phyloP scores from a whole-genome alignment of 2,113 vertebrate genomes.

The Chaetodon trifascialis region DNA sequence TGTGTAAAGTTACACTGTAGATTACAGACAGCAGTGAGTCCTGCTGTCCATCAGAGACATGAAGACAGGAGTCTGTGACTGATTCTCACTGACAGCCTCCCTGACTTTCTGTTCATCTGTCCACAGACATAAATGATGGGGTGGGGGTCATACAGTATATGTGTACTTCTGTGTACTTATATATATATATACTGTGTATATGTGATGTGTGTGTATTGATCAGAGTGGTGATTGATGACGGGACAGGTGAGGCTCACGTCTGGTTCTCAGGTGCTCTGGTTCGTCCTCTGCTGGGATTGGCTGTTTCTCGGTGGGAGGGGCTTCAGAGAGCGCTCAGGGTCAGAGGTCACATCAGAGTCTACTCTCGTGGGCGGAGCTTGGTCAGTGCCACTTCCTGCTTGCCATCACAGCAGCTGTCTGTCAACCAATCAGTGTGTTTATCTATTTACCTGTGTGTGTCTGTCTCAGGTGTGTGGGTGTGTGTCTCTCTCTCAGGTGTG shows the following conservation, averaged over 20 bases:
- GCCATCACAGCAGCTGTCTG: neutral
- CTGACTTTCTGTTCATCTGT: no score
- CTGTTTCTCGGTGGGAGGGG: slow-evolving; percentile 85
- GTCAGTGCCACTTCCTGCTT: slow-evolving; percentile 65
- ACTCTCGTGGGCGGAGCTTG: slow-evolving; percentile 75
- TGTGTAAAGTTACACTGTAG: no score
- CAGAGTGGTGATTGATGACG: slow-evolving; percentile 88
- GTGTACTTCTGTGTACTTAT: neutral
- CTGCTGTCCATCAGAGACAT: no score
- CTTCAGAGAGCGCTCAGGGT: slow-evolving; percentile 83
- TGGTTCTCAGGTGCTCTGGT: slow-evolving; percentile 82
- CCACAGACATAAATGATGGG: no score
- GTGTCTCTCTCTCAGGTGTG: neutral
- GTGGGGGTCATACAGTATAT: neutral
- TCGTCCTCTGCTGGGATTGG: slow-evolving; percentile 81
- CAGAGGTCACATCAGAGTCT: slow-evolving; percentile 82
- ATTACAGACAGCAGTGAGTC: no score
- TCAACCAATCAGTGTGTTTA: neutral
- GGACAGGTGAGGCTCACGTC: slow-evolving; percentile 87
- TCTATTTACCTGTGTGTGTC: neutral
- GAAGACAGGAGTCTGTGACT: no score
- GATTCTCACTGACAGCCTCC: no score
- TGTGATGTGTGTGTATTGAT: neutral
- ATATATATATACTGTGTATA: neutral
- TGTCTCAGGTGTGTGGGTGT: slow-evolving; percentile 6